Evolutionary conservation across 2,888 invertebrate genomes (phyloP).

Genomic region (Thalpophila matura): DNA sequence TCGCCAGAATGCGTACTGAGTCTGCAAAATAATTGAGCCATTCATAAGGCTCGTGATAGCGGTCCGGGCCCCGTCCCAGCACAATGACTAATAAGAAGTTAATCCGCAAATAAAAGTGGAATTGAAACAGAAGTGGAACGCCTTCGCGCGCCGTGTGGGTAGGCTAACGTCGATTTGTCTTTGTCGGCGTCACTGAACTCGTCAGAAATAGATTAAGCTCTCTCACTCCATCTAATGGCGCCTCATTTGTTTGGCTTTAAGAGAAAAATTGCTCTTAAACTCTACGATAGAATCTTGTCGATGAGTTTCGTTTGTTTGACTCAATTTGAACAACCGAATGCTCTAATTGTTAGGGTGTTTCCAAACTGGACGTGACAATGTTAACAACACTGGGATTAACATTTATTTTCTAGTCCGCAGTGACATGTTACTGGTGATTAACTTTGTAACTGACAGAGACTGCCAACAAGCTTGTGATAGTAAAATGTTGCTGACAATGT

Average conservation of each 20-base stretch:
- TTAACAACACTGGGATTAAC: constrained; percentile 22
- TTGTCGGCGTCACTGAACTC: constrained; percentile 91
- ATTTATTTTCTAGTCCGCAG: background rate
- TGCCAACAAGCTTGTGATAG: background rate
- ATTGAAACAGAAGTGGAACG: constrained; percentile 90
- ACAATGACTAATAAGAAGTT: constrained; percentile 91
- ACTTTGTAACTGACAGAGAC: background rate
- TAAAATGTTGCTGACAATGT: constrained; percentile 12
- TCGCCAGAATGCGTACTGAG: constrained; percentile 73
- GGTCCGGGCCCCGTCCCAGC: constrained; percentile 79
- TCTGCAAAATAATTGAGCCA: constrained; percentile 88
- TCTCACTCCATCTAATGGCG: constrained; percentile 91
- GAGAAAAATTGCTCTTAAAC: constrained; percentile 90
- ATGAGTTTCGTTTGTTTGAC: constrained; percentile 87
- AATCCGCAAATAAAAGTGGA: constrained; percentile 91
- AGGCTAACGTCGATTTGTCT: constrained; percentile 91
- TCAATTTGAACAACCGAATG: constrained; percentile 74
- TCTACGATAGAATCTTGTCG: constrained; percentile 87
- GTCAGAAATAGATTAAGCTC: constrained; percentile 91
- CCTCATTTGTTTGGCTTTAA: constrained; percentile 91
- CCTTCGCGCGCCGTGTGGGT: constrained; percentile 89
- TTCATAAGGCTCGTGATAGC: constrained; percentile 89
- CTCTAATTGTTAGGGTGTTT: constrained; percentile 52
- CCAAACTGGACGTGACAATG: constrained; percentile 16
- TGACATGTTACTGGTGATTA: background rate